Evolutionary conservation across 30 jellyfish, hydroid and myxozoan species (phyloP).

Genomic region (Clytia hemisphaerica): DNA sequence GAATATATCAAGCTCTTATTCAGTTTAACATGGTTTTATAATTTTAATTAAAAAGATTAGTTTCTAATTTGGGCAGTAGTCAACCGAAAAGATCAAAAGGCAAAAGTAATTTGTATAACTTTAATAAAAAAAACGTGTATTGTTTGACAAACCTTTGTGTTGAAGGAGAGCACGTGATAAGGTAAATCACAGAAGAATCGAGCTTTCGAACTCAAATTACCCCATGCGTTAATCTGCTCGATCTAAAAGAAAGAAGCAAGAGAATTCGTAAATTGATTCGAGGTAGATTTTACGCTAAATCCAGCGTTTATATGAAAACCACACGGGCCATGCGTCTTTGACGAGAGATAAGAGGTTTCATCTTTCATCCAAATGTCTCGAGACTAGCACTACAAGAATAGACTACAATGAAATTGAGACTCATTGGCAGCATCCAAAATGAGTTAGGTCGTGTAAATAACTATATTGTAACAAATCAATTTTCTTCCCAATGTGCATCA

Average conservation of each 20-base stretch:
- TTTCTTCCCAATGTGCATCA: background rate
- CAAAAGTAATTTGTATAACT: background rate
- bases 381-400: too few species aligned
- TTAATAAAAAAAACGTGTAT: background rate
- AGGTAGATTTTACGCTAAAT: too few species aligned
- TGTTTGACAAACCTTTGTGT: slow-evolving; percentile 46
- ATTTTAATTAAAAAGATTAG: background rate
- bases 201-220: slow-evolving; percentile 47
- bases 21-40: too few species aligned
- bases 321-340: too few species aligned
- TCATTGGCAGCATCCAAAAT: too few species aligned
- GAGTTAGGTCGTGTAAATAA: background rate
- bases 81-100: background rate
- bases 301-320: too few species aligned
- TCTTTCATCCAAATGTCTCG: too few species aligned
- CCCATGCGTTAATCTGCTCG: slow-evolving; percentile 51
- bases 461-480: background rate
- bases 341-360: too few species aligned
- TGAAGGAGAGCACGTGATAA: slow-evolving; percentile 49
- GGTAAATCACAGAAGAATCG: slow-evolving; percentile 48
- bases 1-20: too few species aligned
- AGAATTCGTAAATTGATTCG: too few species aligned
- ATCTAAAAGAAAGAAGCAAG: slow-evolving; percentile 43
- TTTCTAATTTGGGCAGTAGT: background rate
- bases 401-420: too few species aligned